A percentile compares a stretch with the other conserved stretches of the same genome.
Evolutionary conservation across 2,113 vertebrate genomes (phyloP).

Genomic region (Carassius auratus): DNA sequence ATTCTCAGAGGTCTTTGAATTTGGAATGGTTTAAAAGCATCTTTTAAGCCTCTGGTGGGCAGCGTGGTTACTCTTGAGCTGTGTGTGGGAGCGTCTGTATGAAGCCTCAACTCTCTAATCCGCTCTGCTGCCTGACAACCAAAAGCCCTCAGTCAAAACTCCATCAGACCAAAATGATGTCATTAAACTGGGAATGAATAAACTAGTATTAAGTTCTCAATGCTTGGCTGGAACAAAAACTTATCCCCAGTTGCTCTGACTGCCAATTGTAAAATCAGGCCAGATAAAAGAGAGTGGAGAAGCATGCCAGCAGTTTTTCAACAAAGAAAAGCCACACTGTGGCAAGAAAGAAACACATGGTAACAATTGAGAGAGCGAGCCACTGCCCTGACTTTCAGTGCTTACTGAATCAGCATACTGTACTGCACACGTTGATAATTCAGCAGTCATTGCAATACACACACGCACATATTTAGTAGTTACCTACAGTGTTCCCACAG

Average conservation of each 20-base stretch:
- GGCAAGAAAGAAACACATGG: conserved; percentile 62
- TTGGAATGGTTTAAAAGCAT: conserved; percentile 31
- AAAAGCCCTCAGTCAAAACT: conserved; percentile 67
- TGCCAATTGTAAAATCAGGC: conserved; percentile 72
- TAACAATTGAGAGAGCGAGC: conserved; percentile 53
- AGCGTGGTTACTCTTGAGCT: conserved; percentile 38
- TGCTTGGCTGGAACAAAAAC: conserved; percentile 65
- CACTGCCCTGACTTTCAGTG: conserved; percentile 43
- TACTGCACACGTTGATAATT: conserved; percentile 51
- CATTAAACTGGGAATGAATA: conserved; percentile 74
- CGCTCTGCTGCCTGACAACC: conserved; percentile 56
- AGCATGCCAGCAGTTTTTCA: conserved; percentile 62
- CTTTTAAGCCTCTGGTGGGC: conserved; percentile 51
- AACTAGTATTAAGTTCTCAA: conserved; percentile 69
- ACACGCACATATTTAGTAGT: conserved; percentile 15
- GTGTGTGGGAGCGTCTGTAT: conserved; percentile 51
- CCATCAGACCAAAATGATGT: conserved; percentile 71
- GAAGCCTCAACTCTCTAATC: conserved; percentile 53
- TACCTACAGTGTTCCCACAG: not conserved
- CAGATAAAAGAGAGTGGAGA: conserved; percentile 36
- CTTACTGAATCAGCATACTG: conserved; percentile 34
- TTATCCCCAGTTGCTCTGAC: conserved; percentile 63
- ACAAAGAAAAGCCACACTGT: conserved; percentile 68
- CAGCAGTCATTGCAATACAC: conserved; percentile 26
- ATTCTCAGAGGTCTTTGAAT: conserved; percentile 26